These are phyloP conservation scores for Bungarus multicinctus DNA, from an alignment of 2,113 vertebrate species.

Conservation along the genomic window DNA sequence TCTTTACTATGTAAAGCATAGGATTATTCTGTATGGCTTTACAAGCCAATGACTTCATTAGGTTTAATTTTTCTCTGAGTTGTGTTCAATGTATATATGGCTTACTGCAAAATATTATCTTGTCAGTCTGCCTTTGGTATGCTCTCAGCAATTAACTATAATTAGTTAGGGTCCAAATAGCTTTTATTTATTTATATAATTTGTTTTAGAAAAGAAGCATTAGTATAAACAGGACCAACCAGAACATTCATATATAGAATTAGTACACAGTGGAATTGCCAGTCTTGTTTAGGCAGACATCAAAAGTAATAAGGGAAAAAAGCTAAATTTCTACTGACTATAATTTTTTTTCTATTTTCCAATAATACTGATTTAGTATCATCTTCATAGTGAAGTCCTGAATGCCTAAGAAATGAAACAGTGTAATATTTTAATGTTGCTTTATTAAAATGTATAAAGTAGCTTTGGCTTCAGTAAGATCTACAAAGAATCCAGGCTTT, in stretches of 20 bases:
- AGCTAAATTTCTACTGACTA: background rate
- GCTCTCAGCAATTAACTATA: background rate
- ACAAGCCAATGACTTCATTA: background rate
- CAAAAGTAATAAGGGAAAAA: background rate
- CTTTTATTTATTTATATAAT: background rate
- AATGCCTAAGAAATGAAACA: conserved; percentile 3
- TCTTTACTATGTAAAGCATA: background rate
- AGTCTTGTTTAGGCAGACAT: background rate
- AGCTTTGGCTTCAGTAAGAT: background rate
- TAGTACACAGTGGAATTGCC: background rate
- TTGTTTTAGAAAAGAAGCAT: background rate
- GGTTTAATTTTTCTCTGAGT: background rate
- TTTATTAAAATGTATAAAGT: background rate
- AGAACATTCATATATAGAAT: background rate
- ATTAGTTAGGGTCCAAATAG: background rate
- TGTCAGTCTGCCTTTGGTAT: background rate
- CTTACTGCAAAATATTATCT: background rate
- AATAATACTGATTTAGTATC: background rate
- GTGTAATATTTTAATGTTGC: background rate
- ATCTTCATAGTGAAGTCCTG: background rate
- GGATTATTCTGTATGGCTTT: background rate
- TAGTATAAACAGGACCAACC: background rate
- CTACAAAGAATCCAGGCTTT: background rate
- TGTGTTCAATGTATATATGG: background rate
- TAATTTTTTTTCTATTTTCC: background rate